Conservation (phyloP, 92 coral and sea anemone species). For the Palythoa grandiflora region DNA sequence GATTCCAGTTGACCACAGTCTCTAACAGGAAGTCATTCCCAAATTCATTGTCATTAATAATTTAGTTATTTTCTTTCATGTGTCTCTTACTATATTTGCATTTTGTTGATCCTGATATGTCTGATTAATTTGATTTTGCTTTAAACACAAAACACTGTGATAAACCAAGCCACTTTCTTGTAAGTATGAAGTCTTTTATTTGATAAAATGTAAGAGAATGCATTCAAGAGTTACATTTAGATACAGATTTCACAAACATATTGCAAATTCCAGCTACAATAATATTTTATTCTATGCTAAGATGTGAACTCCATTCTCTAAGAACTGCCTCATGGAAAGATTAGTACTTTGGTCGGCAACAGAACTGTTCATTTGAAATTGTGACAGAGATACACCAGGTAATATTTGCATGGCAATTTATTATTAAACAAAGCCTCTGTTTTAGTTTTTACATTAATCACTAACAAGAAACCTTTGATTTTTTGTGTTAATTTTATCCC, state of each 20-base stretch:
- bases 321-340: not conserved
- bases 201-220: not conserved
- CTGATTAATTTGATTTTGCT: not conserved
- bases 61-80: not conserved
- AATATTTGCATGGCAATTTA: not conserved
- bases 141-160: constrained; percentile 13
- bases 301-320: not conserved
- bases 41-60: constrained; percentile 11
- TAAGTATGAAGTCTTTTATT: not conserved
- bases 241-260: not conserved
- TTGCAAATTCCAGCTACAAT: not conserved
- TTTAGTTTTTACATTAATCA: not conserved
- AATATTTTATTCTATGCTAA: constrained; percentile 12
- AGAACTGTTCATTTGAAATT: not conserved
- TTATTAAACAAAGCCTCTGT: not conserved
- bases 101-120: constrained; percentile 29
- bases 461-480: too few species aligned
- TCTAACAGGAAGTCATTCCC: constrained; percentile 39
- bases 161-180: not conserved
- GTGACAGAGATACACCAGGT: not conserved
- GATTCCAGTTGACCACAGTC: not conserved
- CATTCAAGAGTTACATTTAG: not conserved
- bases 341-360: not conserved
- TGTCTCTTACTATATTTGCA: constrained; percentile 25
- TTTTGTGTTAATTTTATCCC: too few species aligned